Evolutionary conservation across 1,140 invertebrate genomes (phyloP), one percentile per base, ranked within the genome.

Genomic region (Formica exsecta): DNA sequence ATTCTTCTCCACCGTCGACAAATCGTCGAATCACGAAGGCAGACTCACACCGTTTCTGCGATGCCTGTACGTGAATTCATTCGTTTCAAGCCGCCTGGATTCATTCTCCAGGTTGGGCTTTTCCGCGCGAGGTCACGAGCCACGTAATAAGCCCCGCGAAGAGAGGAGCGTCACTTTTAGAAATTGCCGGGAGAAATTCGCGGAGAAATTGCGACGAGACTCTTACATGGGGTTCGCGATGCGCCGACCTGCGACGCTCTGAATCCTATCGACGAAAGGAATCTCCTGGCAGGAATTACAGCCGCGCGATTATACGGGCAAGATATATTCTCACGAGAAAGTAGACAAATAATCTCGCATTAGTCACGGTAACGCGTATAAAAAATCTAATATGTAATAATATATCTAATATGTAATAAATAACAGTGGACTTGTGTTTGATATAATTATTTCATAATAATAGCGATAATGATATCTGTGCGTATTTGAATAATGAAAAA

Each of bases 161-260:
- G 36, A 29, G 36, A 74, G 68, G 19, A 51, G 59, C 29, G 71
- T 13, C 74, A 38, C 48, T 86, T 73, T 88, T 54, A 61, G 75
- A 86, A 88, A 88, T 65, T 86, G 22, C 62, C 59, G 29, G 22
- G 70, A 76, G 80, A 88, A 71, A 80, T 88, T 71, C 61, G 25
- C 25, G 57, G 73, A 65, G 57, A 57, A 85, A 76, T 76, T 85
- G 44, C 74, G 32, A 79, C 62, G 38, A 19, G 71, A 54, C 29
- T 51, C 13, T 62, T 38, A 54, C 19, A 3, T 6, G 44, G 19
- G n/a, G 62, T 32, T 36, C 81, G 48, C 48, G 59, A 25, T 65
- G 79, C 68, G 68, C 54, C 54, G 68, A 48, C 11, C 54, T 19
- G 25, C 25, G 19, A 13, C 25, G 38, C 66, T 81, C 68, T 48